phyloP scores from a whole-genome alignment of 2,888 invertebrate genomes.

The Thumatha senex region DNA sequence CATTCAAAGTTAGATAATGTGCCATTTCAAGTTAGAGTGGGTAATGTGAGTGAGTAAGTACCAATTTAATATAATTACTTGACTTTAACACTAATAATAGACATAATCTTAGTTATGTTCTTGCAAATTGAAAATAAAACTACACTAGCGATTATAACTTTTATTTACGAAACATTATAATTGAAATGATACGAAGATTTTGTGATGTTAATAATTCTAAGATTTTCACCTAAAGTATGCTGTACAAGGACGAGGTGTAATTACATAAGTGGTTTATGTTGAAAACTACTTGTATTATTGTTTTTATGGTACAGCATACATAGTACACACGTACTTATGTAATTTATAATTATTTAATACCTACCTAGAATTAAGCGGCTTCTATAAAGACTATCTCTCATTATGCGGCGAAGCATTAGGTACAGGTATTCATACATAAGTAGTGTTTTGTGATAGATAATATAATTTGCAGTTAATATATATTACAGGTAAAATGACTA shows the following conservation, averaged over 20 bases:
- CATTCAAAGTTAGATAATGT: no score
- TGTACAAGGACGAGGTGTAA: slow-evolving; percentile 4
- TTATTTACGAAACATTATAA: slow-evolving; percentile 11
- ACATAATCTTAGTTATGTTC: no score
- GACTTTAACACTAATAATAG: no score
- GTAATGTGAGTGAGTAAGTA: no score
- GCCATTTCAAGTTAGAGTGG: no score
- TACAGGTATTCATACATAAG: slow-evolving; percentile 9
- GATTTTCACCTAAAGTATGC: slow-evolving; percentile 12
- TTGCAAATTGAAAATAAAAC: slow-evolving; percentile 9
- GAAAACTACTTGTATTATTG: slow-evolving; percentile 50
- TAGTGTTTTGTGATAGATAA: slow-evolving; percentile 3
- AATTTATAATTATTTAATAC: slow-evolving; percentile 31
- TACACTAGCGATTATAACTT: slow-evolving; percentile 14
- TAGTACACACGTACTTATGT: slow-evolving; percentile 31
- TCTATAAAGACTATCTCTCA: slow-evolving; percentile 39
- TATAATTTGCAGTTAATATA: slow-evolving; percentile 10
- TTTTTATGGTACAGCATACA: slow-evolving; percentile 56
- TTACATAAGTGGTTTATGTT: background rate
- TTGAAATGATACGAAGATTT: slow-evolving; percentile 5
- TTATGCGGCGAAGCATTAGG: slow-evolving; percentile 29
- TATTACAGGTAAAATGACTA: slow-evolving; percentile 31
- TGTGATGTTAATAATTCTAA: slow-evolving; percentile 5
- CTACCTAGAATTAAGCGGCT: slow-evolving; percentile 39
- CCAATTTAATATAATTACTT: no score